These are phyloP conservation scores for Zaprionus tsacasi DNA, from an alignment of 1,140 invertebrate species.

Conservation along the genomic window DNA sequence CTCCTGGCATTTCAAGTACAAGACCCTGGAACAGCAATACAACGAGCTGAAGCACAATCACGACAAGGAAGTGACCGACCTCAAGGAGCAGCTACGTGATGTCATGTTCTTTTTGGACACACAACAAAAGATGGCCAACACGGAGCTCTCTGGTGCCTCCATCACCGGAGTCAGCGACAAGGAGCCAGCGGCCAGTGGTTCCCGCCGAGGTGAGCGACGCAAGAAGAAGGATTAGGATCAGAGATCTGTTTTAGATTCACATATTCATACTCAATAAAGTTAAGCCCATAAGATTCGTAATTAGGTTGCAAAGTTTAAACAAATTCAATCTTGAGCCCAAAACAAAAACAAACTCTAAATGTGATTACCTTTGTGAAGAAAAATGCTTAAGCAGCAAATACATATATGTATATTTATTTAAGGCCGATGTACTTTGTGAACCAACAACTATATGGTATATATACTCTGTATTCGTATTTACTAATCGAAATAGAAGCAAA, in stretches of 20 bases:
- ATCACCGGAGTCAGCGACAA: slow-evolving; percentile 86
- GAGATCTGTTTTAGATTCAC: not conserved
- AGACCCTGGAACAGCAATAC: slow-evolving; percentile 87
- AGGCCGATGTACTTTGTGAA: slow-evolving; percentile 13
- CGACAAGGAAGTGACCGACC: slow-evolving; percentile 90
- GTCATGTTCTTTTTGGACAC: slow-evolving; percentile 98
- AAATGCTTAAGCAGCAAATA: slow-evolving; percentile 45
- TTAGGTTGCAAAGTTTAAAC: slow-evolving; percentile 19
- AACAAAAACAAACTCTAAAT: slow-evolving; percentile 48
- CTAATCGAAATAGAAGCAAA: not conserved
- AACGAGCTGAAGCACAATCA: slow-evolving; percentile 90
- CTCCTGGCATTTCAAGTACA: slow-evolving; percentile 90
- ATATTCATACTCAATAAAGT: slow-evolving; percentile 18
- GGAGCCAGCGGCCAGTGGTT: slow-evolving; percentile 41
- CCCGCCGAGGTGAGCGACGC: slow-evolving; percentile 66
- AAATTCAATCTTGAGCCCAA: slow-evolving; percentile 1
- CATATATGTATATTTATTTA: slow-evolving; percentile 23
- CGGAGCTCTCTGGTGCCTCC: slow-evolving; percentile 87
- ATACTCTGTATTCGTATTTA: slow-evolving; percentile 10
- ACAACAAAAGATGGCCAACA: slow-evolving; percentile 86
- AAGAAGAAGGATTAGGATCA: slow-evolving; percentile 62
- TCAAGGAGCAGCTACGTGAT: slow-evolving; percentile 96
- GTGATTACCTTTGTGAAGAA: slow-evolving; percentile 68
- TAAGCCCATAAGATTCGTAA: slow-evolving; percentile 3
- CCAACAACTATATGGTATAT: slow-evolving; percentile 1